Conservation (phyloP, 64 coral and sea anemone species). For the Porites lutea region DNA sequence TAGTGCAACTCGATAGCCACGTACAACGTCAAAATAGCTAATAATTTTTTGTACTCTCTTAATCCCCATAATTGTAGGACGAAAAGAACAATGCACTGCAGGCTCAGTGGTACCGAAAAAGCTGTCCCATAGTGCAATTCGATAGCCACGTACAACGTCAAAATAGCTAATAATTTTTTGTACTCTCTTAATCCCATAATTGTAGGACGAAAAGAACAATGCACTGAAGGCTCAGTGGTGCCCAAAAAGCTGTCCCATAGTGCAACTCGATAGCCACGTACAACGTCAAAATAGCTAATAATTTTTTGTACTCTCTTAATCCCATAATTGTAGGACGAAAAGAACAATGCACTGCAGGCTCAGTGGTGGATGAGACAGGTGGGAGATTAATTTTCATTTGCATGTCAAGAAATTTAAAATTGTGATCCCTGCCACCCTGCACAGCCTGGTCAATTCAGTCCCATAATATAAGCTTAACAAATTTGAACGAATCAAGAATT, state of each 20-base stretch:
- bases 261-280: too few relatives aligned
- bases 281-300: too few relatives aligned
- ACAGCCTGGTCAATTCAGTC: too few relatives aligned
- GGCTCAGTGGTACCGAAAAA: conserved; percentile 66
- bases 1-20: too few relatives aligned
- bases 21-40: too few relatives aligned
- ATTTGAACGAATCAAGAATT: too few relatives aligned
- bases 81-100: conserved; percentile 61
- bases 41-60: not conserved
- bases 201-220: conserved; percentile 55
- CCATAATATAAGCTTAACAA: too few relatives aligned
- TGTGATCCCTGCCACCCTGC: too few relatives aligned
- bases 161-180: not conserved
- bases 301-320: not conserved
- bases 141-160: too few relatives aligned
- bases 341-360: conserved; percentile 61
- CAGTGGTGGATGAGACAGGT: conserved; percentile 93
- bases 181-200: not conserved
- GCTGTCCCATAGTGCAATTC: too few relatives aligned
- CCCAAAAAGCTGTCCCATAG: not conserved
- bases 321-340: conserved; percentile 29
- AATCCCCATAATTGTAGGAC: conserved; percentile 12
- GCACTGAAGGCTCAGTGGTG: conserved; percentile 78
- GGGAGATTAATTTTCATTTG: not conserved
- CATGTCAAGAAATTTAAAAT: too few relatives aligned